Base-by-base conservation (phyloP, 2,797 vertebrate genomes). In the Diplodus sargus region DNA sequence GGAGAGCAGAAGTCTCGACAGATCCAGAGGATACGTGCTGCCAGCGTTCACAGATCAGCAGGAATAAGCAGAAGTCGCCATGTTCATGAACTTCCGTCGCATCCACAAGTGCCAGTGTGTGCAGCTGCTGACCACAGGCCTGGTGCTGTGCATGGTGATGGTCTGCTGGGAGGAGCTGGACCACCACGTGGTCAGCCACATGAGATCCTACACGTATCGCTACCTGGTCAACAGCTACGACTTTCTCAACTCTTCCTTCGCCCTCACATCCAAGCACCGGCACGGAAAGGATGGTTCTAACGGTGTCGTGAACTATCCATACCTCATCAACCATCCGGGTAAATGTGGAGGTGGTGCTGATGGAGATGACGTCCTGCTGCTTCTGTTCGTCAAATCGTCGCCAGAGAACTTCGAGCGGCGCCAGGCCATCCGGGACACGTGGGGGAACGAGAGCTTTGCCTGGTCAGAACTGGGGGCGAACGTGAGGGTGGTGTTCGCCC, bases 381-480 rank as follows among this genome's bases (percentile, higher is more conserved):
- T 99, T 12, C 81, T 98, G 61, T 97, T 99, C 67, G 95, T 99
- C 30, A 99, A 99, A 83, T 96, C 95, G 0, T 95, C 97, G 1
- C 97, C 98, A 0, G 94, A 96, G 82, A 97, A 98, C 87, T 84
- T 86, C 0, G 59, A 92, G 28, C 95, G 94, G 15, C 96, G 98
- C 7, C 93, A 94, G 74, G 94, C 94, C 2, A 98, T 99, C 84
- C 94, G 98, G 79, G 94, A 93, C 2, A 98, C 98, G 0, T 99
- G 97, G 98, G 97, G 97, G n/a, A 97, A 97, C 0, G 96, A 98
- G 88, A 89, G 87, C 14, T 97, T 95, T 0, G 87, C 94, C 15
- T 78, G 0, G 64, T 90, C 89, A 2, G 78, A 95, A 2, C 92
- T 97, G 17, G 89, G 94, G 2, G 96, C 93, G 60, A 96, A 79